A percentile compares a stretch with the other conserved stretches of the same genome.
These are phyloP conservation scores for Semotilus atromaculatus DNA, from an alignment of 2,797 vertebrate species.

Conservation along the genomic window DNA sequence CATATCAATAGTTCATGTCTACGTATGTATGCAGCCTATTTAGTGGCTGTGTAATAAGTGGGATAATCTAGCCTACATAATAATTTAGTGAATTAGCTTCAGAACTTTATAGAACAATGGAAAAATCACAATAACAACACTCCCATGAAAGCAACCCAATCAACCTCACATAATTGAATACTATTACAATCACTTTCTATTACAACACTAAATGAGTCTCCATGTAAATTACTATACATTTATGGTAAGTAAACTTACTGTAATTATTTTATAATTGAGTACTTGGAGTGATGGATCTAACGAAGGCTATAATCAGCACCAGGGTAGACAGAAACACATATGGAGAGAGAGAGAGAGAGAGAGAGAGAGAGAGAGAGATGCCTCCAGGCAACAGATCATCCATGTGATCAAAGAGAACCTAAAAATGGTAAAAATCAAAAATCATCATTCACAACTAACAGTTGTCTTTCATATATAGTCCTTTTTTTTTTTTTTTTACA, in stretches of 20 bases:
- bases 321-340: background rate
- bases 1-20: background rate
- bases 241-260: background rate
- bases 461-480: background rate
- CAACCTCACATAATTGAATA: background rate
- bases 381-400: background rate
- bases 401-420: slow-evolving; percentile 7
- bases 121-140: background rate
- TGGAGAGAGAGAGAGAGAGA: background rate
- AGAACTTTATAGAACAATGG: background rate
- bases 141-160: background rate
- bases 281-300: background rate
- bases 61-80: background rate
- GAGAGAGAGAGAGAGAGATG: background rate
- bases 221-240: background rate
- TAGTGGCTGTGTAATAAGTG: background rate
- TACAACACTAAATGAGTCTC: background rate
- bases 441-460: slow-evolving; percentile 5
- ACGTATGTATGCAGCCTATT: background rate
- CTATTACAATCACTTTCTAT: background rate
- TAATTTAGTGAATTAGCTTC: background rate
- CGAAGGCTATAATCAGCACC: background rate
- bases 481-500: background rate
- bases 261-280: slow-evolving; percentile 10
- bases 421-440: too few species aligned